phyloP scores from a whole-genome alignment of 2,888 invertebrate species.

The Rugalucina vietnamica region DNA sequence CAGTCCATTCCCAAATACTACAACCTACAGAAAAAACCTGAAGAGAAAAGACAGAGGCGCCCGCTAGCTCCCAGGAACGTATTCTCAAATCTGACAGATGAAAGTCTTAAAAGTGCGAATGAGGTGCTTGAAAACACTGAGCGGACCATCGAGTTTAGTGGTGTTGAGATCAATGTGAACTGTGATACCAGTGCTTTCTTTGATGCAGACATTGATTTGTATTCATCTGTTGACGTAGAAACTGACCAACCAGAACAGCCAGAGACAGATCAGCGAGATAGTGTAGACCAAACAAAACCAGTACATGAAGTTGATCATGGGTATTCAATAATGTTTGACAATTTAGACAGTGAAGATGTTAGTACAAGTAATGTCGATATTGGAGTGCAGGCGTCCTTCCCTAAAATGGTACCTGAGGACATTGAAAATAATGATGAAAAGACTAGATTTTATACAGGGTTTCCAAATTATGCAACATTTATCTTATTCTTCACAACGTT shows the following conservation, averaged over 20 bases:
- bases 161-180: neutral
- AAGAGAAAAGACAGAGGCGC: neutral
- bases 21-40: neutral
- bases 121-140: neutral
- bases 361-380: neutral
- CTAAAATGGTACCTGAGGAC: constrained; percentile 16
- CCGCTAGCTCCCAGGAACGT: neutral
- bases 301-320: neutral
- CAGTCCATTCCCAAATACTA: constrained; percentile 6
- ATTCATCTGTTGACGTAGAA: neutral
- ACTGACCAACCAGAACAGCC: neutral
- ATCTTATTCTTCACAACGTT: constrained; percentile 21
- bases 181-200: neutral
- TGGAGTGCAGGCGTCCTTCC: neutral
- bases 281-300: neutral
- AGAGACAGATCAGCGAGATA: too few relatives aligned
- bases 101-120: neutral
- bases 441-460: constrained; percentile 38
- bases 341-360: neutral
- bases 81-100: neutral
- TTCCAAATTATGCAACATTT: constrained; percentile 36
- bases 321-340: neutral
- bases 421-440: constrained; percentile 32
- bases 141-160: neutral
- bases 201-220: neutral